Base-by-base conservation (phyloP, 2,113 vertebrate genomes). In the Brienomyrus longianalis region DNA sequence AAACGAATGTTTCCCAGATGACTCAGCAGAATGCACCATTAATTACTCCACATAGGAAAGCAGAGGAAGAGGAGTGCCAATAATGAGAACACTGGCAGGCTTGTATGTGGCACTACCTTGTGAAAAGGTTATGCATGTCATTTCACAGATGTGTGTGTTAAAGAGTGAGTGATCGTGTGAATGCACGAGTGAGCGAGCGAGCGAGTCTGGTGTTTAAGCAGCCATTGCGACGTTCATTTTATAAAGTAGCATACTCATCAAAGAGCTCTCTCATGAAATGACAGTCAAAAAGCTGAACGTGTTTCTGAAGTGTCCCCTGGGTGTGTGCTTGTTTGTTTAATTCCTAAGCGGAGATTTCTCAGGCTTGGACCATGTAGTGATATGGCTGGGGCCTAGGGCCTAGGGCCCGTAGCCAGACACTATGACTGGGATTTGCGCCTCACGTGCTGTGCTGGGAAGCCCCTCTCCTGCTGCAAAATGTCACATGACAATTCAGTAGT, bases 41-140 rank as follows among this genome's bases (percentile, higher is more conserved):
- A 89, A 89, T 89, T 89, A 52, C 17, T 54, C 88, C 51, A 45
- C 50, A 19, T 10, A 23, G 21, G 66, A 70, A 89, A 52, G 50
- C 50, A 43, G 27, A 23, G 5, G 48, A 50, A 50, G 47, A 27
- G 13, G 83, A 86, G 43, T 21, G 10, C 3, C 21, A n/a, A 31
- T 51, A 52, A 86, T 86, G 21, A n/a, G 21, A 50, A 15, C 3
- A 17, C 10, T 83, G 5, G 10, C 27, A 39, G 27, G 27, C n/a
- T n/a, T n/a, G n/a, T n/a, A n/a, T n/a, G n/a, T n/a, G 10, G 21
- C 45, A 3, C 45, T 86, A n/a, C 47, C 13, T 86, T 15, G n/a
- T 51, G 21, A 86, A 86, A 27, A 51, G 11, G 48, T 48, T n/a
- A 86, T 86, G 45, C 2, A 15, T 51, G 48, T 9, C 23, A 50